phyloP scores from a whole-genome alignment of 1,140 invertebrate genomes.

The Zaprionus tsacasi region DNA sequence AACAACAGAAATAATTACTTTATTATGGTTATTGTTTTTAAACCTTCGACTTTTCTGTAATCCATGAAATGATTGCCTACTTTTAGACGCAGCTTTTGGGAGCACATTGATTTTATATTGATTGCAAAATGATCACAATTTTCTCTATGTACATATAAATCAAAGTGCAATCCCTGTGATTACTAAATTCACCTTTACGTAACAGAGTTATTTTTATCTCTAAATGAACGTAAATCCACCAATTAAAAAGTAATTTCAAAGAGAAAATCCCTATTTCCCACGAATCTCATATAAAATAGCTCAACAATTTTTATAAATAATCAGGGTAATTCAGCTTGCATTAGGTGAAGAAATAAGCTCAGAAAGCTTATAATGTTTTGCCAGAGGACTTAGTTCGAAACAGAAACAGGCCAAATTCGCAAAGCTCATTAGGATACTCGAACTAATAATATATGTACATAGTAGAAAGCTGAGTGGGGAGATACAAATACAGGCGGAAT shows the following conservation, averaged over 20 bases:
- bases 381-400: neutral
- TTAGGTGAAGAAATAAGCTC: slow-evolving; percentile 32
- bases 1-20: neutral
- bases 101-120: neutral
- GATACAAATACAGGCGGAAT: slow-evolving; percentile 5
- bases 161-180: neutral
- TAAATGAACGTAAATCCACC: neutral
- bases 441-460: neutral
- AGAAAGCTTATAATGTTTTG: slow-evolving; percentile 10
- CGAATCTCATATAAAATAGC: neutral
- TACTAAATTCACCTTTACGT: neutral
- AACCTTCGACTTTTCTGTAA: neutral
- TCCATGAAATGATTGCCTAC: neutral
- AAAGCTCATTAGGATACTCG: slow-evolving; percentile 39
- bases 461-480: neutral
- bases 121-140: neutral
- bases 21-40: neutral
- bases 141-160: neutral
- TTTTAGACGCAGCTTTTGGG: neutral
- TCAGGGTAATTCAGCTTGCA: neutral
- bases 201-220: neutral
- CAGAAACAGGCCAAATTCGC: slow-evolving; percentile 7
- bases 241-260: neutral
- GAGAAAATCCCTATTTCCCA: neutral
- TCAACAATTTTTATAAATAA: neutral